phyloP scores from a whole-genome alignment of 2,888 invertebrate genomes.

The Brachyopa scutellaris region DNA sequence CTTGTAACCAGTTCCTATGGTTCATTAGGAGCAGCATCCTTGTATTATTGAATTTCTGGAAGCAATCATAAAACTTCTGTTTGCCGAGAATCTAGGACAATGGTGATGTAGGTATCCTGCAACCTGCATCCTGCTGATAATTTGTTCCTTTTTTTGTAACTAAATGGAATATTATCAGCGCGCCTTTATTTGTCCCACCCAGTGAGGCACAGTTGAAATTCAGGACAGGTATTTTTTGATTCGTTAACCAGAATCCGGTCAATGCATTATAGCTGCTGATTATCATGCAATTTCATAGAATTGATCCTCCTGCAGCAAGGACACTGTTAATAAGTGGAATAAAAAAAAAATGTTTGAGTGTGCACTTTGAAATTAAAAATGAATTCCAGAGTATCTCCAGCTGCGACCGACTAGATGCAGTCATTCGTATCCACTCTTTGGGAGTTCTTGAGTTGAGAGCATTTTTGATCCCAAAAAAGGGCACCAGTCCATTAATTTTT shows the following conservation, averaged over 20 bases:
- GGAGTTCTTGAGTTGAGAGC: conserved; percentile 30
- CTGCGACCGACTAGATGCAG: conserved; percentile 38
- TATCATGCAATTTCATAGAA: conserved; percentile 12
- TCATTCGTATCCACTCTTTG: background rate
- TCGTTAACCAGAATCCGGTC: conserved; percentile 37
- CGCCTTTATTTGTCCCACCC: conserved; percentile 55
- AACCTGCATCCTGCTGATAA: conserved; percentile 55
- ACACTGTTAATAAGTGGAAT: background rate
- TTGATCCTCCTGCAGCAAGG: conserved; percentile 21
- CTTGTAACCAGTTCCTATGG: background rate
- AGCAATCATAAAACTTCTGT: conserved; percentile 63
- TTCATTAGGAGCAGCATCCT: conserved; percentile 29
- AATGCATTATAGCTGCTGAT: conserved; percentile 25
- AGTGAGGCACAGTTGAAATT: conserved; percentile 5
- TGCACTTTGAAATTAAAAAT: conserved; percentile 29
- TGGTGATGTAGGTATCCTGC: conserved; percentile 15
- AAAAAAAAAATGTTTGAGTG: conserved; percentile 3
- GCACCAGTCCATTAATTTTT: conserved; percentile 58
- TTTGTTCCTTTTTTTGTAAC: conserved; percentile 39
- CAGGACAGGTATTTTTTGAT: conserved; percentile 17
- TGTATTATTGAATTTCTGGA: conserved; percentile 39
- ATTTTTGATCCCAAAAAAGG: conserved; percentile 15
- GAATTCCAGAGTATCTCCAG: conserved; percentile 49
- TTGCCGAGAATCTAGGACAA: conserved; percentile 48
- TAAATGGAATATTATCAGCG: conserved; percentile 60